Conservation (phyloP, 2,797 vertebrate genomes). For the Enteromius trimaculatus region DNA sequence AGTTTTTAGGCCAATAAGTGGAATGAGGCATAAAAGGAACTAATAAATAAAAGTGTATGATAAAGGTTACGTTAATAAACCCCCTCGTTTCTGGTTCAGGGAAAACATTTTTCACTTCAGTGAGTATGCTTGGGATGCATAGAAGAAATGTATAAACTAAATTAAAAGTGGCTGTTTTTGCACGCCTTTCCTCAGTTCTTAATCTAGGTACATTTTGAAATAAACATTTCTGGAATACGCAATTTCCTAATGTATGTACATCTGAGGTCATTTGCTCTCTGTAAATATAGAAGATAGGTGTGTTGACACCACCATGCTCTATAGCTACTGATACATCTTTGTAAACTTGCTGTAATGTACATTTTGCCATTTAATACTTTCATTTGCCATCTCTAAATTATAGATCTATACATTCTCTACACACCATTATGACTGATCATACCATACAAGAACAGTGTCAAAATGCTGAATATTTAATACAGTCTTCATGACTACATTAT, state of each 20-base stretch:
- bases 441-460: not conserved
- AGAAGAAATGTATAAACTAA: not conserved
- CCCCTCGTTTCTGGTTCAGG: not conserved
- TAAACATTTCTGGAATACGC: not conserved
- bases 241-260: too few relatives aligned
- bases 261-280: not conserved
- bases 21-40: not conserved
- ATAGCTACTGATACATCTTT: not conserved
- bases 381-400: not conserved
- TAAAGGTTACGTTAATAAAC: not conserved
- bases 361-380: not conserved
- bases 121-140: not conserved
- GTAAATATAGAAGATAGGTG: not conserved
- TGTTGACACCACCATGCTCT: not conserved
- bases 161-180: not conserved
- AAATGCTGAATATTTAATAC: not conserved
- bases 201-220: not conserved
- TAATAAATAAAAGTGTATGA: not conserved
- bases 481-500: not conserved
- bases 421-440: not conserved
- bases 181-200: not conserved
- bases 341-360: not conserved
- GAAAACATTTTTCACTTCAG: fast-evolving
- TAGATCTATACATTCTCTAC: not conserved
- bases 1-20: not conserved